A percentile compares a stretch with the other conserved stretches of the same genome.
phyloP scores from a whole-genome alignment of 1,140 invertebrate genomes.

The Berghia stephanieae region DNA sequence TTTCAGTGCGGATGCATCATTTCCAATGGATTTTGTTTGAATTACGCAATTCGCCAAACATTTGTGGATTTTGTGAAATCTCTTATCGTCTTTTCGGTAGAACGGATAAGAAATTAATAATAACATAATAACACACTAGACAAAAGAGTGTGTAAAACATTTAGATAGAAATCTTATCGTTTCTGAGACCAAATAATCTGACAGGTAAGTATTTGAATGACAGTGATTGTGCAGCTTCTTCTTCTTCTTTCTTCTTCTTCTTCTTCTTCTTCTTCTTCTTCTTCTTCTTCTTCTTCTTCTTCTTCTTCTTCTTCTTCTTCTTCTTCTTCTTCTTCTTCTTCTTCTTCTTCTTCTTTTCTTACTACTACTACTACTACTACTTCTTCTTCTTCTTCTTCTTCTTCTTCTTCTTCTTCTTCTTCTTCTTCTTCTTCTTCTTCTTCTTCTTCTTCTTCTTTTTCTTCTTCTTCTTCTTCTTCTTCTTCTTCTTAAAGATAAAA shows the following conservation, averaged over 20 bases:
- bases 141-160: no score
- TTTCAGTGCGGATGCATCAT: background rate
- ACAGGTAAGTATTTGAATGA: no score
- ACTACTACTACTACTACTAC: background rate
- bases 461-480: background rate
- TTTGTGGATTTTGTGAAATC: background rate
- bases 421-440: background rate
- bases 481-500: no score
- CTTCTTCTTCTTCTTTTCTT: background rate
- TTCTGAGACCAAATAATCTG: no score
- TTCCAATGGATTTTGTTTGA: background rate
- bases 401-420: background rate
- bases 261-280: background rate
- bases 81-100: background rate
- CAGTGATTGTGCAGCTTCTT: background rate
- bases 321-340: background rate
- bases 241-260: background rate
- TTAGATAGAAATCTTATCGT: no score
- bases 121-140: background rate
- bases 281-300: background rate
- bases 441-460: background rate
- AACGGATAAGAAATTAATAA: background rate
- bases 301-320: background rate
- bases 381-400: background rate
- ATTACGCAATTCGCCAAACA: background rate